phyloP scores from a whole-genome alignment of 2,113 vertebrate species.

The Protomyctophum bolini region DNA sequence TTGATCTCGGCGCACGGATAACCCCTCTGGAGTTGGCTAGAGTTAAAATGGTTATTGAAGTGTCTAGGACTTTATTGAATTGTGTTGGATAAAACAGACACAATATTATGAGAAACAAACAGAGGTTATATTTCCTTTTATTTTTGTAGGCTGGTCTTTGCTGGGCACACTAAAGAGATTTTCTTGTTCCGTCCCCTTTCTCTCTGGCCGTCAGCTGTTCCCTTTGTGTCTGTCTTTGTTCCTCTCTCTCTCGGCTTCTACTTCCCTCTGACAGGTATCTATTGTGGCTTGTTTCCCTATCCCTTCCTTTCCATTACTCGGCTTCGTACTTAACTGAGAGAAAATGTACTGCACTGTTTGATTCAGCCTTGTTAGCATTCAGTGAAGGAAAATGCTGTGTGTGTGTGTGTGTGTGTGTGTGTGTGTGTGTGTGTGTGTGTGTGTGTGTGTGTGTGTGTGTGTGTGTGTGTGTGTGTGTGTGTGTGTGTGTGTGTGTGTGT shows the following conservation, averaged over 20 bases:
- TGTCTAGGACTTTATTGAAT: constrained; percentile 36
- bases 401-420: neutral
- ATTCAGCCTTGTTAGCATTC: constrained; percentile 39
- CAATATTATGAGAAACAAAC: constrained; percentile 10
- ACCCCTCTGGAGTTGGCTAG: neutral
- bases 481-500: neutral
- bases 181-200: neutral
- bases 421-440: constrained; percentile 8
- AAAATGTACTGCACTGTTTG: constrained; percentile 62
- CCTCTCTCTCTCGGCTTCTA: neutral
- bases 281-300: constrained; percentile 18
- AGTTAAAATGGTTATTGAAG: constrained; percentile 32
- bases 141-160: no score
- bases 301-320: constrained; percentile 23
- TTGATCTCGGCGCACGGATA: constrained; percentile 32
- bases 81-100: constrained; percentile 10
- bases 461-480: neutral
- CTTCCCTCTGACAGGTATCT: neutral
- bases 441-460: neutral
- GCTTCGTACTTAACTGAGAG: constrained; percentile 52
- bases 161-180: neutral
- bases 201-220: neutral
- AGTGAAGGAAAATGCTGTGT: constrained; percentile 5
- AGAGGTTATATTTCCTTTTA: neutral
- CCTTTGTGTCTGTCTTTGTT: neutral